phyloP scores from a whole-genome alignment of 92 coral and sea anemone genomes.

The Micromussa lordhowensis region DNA sequence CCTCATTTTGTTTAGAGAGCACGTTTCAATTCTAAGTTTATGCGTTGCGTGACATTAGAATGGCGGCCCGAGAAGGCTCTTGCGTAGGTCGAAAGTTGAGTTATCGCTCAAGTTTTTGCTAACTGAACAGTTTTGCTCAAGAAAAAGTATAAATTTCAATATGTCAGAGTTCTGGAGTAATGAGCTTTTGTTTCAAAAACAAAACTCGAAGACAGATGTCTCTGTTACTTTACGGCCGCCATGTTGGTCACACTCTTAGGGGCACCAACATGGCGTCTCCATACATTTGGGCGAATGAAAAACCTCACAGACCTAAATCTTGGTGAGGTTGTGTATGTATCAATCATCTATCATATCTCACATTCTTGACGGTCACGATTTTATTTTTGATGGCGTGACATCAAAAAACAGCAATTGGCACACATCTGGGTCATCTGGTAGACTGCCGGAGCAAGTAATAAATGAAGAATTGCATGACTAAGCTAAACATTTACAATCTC shows the following conservation, averaged over 20 bases:
- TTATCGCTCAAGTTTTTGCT: neutral
- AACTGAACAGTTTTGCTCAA: slow-evolving; percentile 8
- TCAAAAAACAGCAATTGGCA: neutral
- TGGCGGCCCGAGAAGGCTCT: slow-evolving; percentile 22
- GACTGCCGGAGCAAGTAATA: neutral
- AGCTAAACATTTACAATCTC: neutral
- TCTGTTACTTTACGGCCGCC: neutral
- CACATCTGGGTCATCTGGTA: slow-evolving; percentile 22
- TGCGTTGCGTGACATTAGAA: slow-evolving; percentile 24
- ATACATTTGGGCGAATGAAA: too few relatives aligned
- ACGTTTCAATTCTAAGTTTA: neutral
- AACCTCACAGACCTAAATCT: too few relatives aligned
- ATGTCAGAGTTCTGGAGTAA: neutral
- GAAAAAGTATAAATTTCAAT: neutral
- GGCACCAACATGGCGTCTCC: too few relatives aligned
- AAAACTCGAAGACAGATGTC: slow-evolving; percentile 21
- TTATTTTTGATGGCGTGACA: slow-evolving; percentile 14
- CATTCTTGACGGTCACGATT: too few relatives aligned
- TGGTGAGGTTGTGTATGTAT: too few relatives aligned
- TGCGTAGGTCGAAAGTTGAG: slow-evolving; percentile 21
- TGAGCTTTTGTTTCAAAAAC: slow-evolving; percentile 3
- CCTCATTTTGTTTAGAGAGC: neutral
- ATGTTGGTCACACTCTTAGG: too few relatives aligned
- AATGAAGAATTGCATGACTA: slow-evolving; percentile 1
- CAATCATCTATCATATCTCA: too few relatives aligned